These are phyloP conservation scores for Heptranchias perlo DNA, from an alignment of 2,113 vertebrate genomes.

Conservation along the genomic window DNA sequence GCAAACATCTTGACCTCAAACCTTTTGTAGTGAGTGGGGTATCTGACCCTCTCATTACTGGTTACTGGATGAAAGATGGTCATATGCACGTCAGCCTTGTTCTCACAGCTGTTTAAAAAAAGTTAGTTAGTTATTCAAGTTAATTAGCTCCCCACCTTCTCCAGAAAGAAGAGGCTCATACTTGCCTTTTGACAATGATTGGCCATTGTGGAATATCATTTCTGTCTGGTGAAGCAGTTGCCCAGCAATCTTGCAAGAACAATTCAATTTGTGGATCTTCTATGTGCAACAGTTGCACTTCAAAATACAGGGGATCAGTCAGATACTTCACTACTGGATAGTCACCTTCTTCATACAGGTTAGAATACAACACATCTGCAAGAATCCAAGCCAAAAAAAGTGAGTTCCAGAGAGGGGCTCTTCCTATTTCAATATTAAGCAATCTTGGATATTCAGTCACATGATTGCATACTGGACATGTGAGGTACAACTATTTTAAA, in stretches of 20 bases:
- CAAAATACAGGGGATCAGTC: slow-evolving; percentile 53
- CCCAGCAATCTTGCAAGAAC: slow-evolving; percentile 53
- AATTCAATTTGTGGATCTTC: slow-evolving; percentile 51
- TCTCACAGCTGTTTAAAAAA: slow-evolving; percentile 47
- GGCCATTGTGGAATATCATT: slow-evolving; percentile 48
- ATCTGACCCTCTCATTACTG: slow-evolving; percentile 42
- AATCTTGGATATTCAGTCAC: not conserved
- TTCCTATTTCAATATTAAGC: not conserved
- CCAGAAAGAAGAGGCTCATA: not conserved
- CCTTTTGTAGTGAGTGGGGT: slow-evolving; percentile 53
- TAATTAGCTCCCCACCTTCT: too few relatives aligned
- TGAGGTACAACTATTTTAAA: not conserved
- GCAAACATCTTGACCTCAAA: slow-evolving; percentile 57
- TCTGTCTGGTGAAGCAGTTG: slow-evolving; percentile 45
- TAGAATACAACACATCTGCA: slow-evolving; percentile 48
- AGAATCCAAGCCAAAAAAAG: not conserved
- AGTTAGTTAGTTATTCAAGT: too few relatives aligned
- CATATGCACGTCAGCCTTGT: slow-evolving; percentile 42
- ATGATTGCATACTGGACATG: not conserved
- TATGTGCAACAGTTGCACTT: slow-evolving; percentile 52
- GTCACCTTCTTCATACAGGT: slow-evolving; percentile 46
- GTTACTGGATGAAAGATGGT: slow-evolving; percentile 46
- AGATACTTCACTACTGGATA: slow-evolving; percentile 56
- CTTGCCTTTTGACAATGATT: slow-evolving; percentile 49
- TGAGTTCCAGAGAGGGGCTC: not conserved